These are phyloP conservation scores for Caenorhabditis elegans DNA, from an alignment of 1,140 invertebrate species.

Conservation along the genomic window WBcel235 BX284606.5:3830001-3830500, in stretches of 20 bases:
- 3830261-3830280: too few relatives aligned
- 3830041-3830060: not conserved
- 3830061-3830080: not conserved
- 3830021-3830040: not conserved
- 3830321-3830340: not conserved
- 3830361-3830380: not conserved
- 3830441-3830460: not conserved
- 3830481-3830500: not conserved
- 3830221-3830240: too few relatives aligned
- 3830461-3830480: not conserved
- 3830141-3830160: not conserved
- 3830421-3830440: not conserved
- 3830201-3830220: too few relatives aligned
- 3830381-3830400: slow-evolving; percentile 25
- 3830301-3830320: too few relatives aligned
- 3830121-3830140: not conserved
- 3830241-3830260: too few relatives aligned
- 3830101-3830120: not conserved
- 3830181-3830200: too few relatives aligned
- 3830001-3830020: not conserved
- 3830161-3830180: too few relatives aligned
- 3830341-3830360: not conserved
- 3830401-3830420: not conserved
- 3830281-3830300: too few relatives aligned
- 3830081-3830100: not conserved